These are phyloP conservation scores for Hydrozoanthus gracilis DNA, from an alignment of 92 coral and sea anemone genomes.

Conservation along the genomic window DNA sequence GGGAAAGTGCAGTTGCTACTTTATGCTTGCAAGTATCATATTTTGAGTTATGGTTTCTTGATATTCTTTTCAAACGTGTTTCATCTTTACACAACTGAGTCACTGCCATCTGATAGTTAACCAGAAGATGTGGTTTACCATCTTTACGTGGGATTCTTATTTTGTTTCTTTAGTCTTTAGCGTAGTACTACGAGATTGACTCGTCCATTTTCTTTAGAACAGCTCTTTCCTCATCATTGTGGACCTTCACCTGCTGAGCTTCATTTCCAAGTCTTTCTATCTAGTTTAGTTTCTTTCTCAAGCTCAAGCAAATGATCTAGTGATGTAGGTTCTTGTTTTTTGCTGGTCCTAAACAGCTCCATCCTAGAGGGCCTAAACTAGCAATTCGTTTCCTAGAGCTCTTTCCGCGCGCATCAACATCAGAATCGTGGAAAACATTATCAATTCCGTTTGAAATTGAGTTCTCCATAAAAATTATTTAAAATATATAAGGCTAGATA, in stretches of 20 bases:
- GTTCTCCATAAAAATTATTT: no score
- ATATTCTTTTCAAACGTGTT: slow-evolving; percentile 52
- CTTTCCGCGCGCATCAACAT: slow-evolving; percentile 55
- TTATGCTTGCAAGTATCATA: slow-evolving; percentile 38
- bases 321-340: slow-evolving; percentile 59
- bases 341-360: slow-evolving; percentile 70
- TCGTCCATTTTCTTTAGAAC: slow-evolving; percentile 41
- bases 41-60: slow-evolving; percentile 52
- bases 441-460: no score
- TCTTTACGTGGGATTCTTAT: slow-evolving; percentile 64
- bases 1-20: slow-evolving; percentile 71
- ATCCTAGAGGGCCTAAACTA: slow-evolving; percentile 71
- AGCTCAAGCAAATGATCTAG: slow-evolving; percentile 38
- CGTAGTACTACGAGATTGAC: slow-evolving; percentile 18
- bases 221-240: slow-evolving; percentile 30
- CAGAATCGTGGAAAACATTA: slow-evolving; percentile 64
- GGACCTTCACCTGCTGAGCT: background rate
- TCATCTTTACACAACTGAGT: slow-evolving; percentile 42
- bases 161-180: slow-evolving; percentile 29
- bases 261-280: slow-evolving; percentile 62
- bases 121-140: slow-evolving; percentile 49
- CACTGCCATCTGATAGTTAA: slow-evolving; percentile 44
- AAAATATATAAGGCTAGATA: no score
- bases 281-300: slow-evolving; percentile 3
- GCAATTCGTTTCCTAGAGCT: slow-evolving; percentile 56